Conservation (phyloP, 2,113 vertebrate species). For the Calonectris borealis region DNA sequence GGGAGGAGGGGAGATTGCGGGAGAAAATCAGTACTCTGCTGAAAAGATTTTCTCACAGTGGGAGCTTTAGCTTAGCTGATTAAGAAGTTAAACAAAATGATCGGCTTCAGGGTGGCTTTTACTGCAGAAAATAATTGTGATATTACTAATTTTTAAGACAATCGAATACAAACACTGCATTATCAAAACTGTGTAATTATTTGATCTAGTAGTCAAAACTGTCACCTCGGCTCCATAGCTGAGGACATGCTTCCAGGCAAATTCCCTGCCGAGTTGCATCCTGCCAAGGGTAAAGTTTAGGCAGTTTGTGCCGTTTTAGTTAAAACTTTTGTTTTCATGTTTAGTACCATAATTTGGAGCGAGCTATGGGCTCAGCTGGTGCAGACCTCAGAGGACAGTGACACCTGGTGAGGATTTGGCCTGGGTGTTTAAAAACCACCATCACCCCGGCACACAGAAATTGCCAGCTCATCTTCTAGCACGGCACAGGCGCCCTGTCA, state of each 20-base stretch:
- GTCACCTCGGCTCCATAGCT: background rate
- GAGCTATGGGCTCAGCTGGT: background rate
- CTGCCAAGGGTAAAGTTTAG: background rate
- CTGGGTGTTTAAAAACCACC: background rate
- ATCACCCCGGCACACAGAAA: background rate
- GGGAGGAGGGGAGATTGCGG: background rate
- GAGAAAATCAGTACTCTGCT: background rate
- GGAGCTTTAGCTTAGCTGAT: background rate
- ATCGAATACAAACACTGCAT: background rate
- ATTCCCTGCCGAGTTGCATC: background rate
- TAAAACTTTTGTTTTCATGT: background rate
- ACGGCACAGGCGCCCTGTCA: background rate
- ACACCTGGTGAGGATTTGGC: background rate
- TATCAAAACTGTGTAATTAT: background rate
- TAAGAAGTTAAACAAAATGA: background rate
- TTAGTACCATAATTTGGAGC: background rate
- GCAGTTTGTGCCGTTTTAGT: background rate
- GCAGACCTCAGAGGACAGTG: background rate
- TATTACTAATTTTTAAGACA: background rate
- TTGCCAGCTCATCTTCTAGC: slow-evolving; percentile 9
- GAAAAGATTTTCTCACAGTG: background rate
- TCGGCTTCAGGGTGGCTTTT: background rate
- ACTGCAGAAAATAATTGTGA: background rate
- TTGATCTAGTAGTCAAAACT: background rate
- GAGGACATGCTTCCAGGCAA: background rate